These are phyloP conservation scores for Ivindomyrus marchei DNA, from an alignment of 2,113 vertebrate species.

Conservation along the genomic window DNA sequence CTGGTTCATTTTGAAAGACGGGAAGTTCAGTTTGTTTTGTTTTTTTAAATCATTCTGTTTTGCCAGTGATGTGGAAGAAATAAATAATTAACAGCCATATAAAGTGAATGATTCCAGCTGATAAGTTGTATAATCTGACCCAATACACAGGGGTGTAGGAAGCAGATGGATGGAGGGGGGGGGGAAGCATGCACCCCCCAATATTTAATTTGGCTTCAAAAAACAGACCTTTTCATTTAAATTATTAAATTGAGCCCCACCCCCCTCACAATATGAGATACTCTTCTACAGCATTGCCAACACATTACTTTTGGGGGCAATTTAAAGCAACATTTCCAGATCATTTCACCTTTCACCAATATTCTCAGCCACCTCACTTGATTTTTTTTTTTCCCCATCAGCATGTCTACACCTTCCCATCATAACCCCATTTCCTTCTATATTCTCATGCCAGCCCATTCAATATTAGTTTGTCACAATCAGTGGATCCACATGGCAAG, in stretches of 20 bases:
- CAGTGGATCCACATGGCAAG: neutral
- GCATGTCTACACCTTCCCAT: neutral
- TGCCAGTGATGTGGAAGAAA: neutral
- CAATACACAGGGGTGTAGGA: neutral
- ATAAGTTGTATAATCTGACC: neutral
- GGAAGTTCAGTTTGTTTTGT: neutral
- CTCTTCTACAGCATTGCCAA: neutral
- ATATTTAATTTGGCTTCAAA: neutral
- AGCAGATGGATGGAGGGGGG: neutral
- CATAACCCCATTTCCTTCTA: neutral
- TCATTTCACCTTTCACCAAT: neutral
- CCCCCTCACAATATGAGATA: neutral
- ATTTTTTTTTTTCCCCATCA: neutral
- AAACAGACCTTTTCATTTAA: neutral
- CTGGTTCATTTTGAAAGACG: neutral
- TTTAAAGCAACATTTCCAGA: neutral
- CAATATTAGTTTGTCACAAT: slow-evolving; percentile 1
- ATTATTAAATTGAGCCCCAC: neutral
- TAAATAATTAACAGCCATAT: neutral
- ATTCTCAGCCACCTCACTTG: neutral
- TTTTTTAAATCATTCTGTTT: neutral
- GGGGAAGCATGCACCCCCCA: neutral
- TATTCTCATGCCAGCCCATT: neutral
- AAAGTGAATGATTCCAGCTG: neutral
- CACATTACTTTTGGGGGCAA: neutral